Evolutionary conservation across 2,888 invertebrate species (phyloP), one percentile per base, ranked within the genome.

Genomic region (Thymelicus sylvestris): DNA sequence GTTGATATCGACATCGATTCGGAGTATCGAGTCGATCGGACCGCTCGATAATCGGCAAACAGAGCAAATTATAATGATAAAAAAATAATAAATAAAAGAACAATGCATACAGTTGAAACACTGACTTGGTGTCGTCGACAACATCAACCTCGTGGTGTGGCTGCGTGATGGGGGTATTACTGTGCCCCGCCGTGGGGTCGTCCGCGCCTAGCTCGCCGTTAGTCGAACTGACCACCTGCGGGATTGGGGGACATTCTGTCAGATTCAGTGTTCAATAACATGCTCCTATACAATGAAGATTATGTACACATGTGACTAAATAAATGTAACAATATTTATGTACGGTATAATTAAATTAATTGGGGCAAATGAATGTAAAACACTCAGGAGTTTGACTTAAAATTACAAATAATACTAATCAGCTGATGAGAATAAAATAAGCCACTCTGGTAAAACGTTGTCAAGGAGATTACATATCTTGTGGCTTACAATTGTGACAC

Each of bases 91-190:
- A 85, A 76, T 79, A 74, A 86, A 85, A 83, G 78, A 81, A 84
- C 85, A 85, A 81, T 85, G 86, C 91, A 86, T 91, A 91, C 90
- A 90, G 90, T 90, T 89, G 90, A 81, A 90, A 92, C 93, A 96
- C 97, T 95, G 96, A 98, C 98, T 98, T 98, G 95, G 98, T 99
- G 96, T 99, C 99, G 94, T 99, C 98, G 83, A 98, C 97, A 86
- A 98, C 97, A 92, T 99, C 99, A 77, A 98, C 97, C 94, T 99
- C 99, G 88, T 97, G 97, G 89, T 97, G 97, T 77, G 95, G 96
- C 89, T 96, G 97, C 79, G 98, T 98, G 90, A 99, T 99, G 79
- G 99, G 99, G 83, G 98, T 98, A 94, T 98, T 98, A 91, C 98
- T 98, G 94, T 98, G 98, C 75, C 98, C 98, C 75, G 98, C 98